Evolutionary conservation across 2,113 vertebrate species (phyloP).

Genomic region (Phrynosoma platyrhinos): DNA sequence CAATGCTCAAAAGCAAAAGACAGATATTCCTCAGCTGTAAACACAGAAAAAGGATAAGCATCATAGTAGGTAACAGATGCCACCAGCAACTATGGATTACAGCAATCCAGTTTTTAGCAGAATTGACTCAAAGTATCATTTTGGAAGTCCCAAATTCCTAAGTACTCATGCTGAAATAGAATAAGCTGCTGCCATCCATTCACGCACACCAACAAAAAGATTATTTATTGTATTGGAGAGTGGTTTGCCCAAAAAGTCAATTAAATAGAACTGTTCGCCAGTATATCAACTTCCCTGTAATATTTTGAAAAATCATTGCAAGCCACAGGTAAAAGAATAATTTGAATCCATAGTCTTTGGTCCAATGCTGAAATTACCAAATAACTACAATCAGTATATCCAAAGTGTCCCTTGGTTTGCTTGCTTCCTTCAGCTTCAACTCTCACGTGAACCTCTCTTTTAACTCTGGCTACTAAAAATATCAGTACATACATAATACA

Average conservation of each 20-base stretch:
- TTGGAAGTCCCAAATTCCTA: neutral
- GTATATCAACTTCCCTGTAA: neutral
- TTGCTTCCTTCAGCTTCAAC: neutral
- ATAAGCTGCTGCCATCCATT: neutral
- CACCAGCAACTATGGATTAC: constrained; percentile 18
- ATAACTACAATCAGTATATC: neutral
- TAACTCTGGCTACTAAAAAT: neutral
- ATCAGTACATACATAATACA: neutral
- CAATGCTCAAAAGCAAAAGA: constrained; percentile 94
- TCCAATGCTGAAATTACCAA: neutral
- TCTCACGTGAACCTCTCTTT: neutral
- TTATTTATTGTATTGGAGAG: neutral
- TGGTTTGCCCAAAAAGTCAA: neutral
- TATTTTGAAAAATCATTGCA: neutral
- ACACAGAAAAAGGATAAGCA: constrained; percentile 17
- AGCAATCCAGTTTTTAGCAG: neutral
- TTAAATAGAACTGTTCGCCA: neutral
- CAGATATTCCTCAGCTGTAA: constrained; percentile 91
- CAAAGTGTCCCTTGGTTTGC: neutral
- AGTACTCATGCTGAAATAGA: neutral
- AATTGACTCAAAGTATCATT: neutral
- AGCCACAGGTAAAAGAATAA: neutral
- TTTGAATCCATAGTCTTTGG: neutral
- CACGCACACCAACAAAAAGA: neutral
- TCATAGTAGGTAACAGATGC: fast-evolving